Evolutionary conservation across 1,140 invertebrate genomes (phyloP).

Genomic region (Formica exsecta): DNA sequence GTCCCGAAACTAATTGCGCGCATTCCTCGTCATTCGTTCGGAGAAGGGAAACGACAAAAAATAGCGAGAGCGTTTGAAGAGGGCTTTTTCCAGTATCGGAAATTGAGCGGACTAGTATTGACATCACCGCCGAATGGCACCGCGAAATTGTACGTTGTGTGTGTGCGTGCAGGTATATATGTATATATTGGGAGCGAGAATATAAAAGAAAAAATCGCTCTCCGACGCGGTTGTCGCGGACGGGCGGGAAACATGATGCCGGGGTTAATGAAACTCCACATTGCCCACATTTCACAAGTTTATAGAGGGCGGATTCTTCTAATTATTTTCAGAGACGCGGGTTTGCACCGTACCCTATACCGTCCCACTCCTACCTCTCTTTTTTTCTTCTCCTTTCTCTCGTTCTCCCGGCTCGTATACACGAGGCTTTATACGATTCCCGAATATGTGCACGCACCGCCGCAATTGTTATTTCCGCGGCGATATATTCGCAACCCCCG

Average conservation of each 20-base stretch:
- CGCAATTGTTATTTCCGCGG: slow-evolving; percentile 41
- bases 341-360: background rate
- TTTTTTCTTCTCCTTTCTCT: background rate
- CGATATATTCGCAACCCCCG: slow-evolving; percentile 1
- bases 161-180: background rate
- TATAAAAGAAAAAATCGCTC: slow-evolving; percentile 51
- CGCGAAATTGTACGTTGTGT: slow-evolving; percentile 14
- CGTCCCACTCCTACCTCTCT: background rate
- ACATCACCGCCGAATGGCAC: slow-evolving; percentile 38
- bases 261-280: slow-evolving; percentile 59
- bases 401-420: background rate
- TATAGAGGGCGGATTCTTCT: slow-evolving; percentile 55
- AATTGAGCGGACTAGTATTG: slow-evolving; percentile 57
- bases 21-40: background rate
- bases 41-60: slow-evolving; percentile 10
- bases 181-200: slow-evolving; percentile 15
- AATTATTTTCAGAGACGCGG: slow-evolving; percentile 57
- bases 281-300: slow-evolving; percentile 61
- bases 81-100: slow-evolving; percentile 50
- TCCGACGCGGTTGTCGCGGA: background rate
- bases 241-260: slow-evolving; percentile 48
- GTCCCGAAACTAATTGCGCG: slow-evolving; percentile 57
- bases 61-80: slow-evolving; percentile 38
- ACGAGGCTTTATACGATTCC: slow-evolving; percentile 35
- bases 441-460: slow-evolving; percentile 22